phyloP scores from a whole-genome alignment of 2,113 vertebrate species.

The Acrocephalus kingi region DNA sequence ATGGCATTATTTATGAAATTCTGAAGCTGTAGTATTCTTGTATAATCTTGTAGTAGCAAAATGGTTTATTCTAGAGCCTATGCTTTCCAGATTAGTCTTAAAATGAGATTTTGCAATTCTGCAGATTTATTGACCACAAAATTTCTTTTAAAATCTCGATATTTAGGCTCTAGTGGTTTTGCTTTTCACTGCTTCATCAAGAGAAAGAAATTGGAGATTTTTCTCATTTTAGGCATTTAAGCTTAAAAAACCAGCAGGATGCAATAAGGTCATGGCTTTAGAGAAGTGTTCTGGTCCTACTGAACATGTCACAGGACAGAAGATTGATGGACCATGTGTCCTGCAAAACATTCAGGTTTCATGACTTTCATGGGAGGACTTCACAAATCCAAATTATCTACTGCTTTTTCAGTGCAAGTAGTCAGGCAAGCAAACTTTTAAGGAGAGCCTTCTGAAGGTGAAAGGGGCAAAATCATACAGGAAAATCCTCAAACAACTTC shows the following conservation, averaged over 20 bases:
- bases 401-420: background rate
- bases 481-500: background rate
- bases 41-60: background rate
- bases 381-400: background rate
- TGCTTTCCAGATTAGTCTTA: background rate
- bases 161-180: background rate
- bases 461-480: background rate
- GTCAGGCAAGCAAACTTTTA: background rate
- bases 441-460: background rate
- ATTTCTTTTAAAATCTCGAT: background rate
- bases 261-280: background rate
- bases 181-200: background rate
- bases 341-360: background rate
- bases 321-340: background rate
- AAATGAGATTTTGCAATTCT: background rate
- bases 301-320: background rate
- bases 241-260: background rate
- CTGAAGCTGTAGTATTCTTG: background rate
- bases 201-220: background rate
- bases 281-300: background rate
- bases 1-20: background rate
- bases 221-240: background rate
- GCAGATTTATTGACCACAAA: background rate
- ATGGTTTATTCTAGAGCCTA: background rate
- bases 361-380: background rate